Base-by-base conservation (phyloP, 30 jellyfish, hydroid and myxozoan species). In the Aurelia aurita region DNA sequence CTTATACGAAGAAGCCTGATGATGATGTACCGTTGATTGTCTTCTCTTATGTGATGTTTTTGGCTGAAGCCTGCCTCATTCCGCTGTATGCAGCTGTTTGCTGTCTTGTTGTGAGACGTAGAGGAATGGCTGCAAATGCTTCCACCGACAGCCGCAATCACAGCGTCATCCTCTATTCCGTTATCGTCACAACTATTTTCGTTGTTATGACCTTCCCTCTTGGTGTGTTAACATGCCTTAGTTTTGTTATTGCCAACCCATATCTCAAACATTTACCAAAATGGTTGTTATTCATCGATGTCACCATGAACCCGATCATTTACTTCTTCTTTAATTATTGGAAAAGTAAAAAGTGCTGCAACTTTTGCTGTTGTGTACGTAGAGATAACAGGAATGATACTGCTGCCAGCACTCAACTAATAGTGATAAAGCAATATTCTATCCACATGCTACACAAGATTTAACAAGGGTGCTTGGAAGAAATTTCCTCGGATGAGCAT, bases 241-340 rank as follows among this genome's bases (percentile, higher is more conserved):
- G 73, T 14, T 61, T n/a, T 15, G 39, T 22, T 22, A 18, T 43
- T 22, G 0, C 31, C 29, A 61, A 61, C 39, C 47, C 73, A 16
- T 61, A 61, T 61, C 39, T 61, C 23, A 16, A 32, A 14, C 19
- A 61, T 22, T 61, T 6, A 32, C 73, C 73, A 32, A 22, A 61
- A 4, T 61, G 73, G 73, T 22, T 61, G 73, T 14, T 61, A 16
- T 32, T 32, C 9, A 22, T 61, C 35, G 39, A 61, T 43, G 47
- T 61, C 20, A 32, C 73, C 35, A 32, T 61, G 20, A 61, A 61
- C 39, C 73, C 73, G 39, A 21, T 61, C 35, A 43, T 61, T 47
- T 61, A 61, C 19, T 61, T 32, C n/a, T n/a, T n/a, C 47, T 43
- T 61, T 22, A 61, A 43, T 61, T 4, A 61, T 22, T 61, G 39